Conservation (phyloP, 1,140 invertebrate species). For the Zelostemma sp. region DNA sequence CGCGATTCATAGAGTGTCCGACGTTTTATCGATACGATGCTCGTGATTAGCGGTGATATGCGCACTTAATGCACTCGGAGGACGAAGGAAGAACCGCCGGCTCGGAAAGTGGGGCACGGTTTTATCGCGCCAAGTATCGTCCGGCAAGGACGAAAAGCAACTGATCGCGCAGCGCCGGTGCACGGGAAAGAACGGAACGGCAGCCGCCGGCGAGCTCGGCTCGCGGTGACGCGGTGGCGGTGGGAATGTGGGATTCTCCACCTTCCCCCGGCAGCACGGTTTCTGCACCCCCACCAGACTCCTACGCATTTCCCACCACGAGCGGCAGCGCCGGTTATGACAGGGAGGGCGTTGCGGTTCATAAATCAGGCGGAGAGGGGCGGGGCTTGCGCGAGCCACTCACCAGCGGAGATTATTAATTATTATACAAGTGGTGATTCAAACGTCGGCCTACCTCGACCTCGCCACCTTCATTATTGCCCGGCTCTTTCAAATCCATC, state of each 20-base stretch:
- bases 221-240: conserved; percentile 16
- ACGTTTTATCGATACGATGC: conserved; percentile 4
- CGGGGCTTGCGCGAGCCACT: conserved; percentile 63
- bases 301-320: conserved; percentile 39
- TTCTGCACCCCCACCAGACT: conserved; percentile 27
- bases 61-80: neutral
- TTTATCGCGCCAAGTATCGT: conserved; percentile 32
- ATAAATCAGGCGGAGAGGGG: conserved; percentile 66
- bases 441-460: neutral
- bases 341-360: conserved; percentile 68
- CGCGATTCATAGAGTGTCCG: too few relatives aligned
- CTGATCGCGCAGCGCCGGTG: too few relatives aligned
- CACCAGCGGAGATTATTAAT: conserved; percentile 68
- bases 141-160: conserved; percentile 58
- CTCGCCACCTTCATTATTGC: too few relatives aligned
- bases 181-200: too few relatives aligned
- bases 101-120: conserved; percentile 7
- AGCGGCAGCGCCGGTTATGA: conserved; percentile 59
- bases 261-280: conserved; percentile 23
- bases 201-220: too few relatives aligned
- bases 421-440: conserved; percentile 58
- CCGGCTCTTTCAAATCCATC: too few relatives aligned
- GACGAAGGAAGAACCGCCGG: neutral
- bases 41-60: neutral
- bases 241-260: conserved; percentile 29